Conservation (phyloP, 1,140 invertebrate species). For the Drosophila bipectinata region DNA sequence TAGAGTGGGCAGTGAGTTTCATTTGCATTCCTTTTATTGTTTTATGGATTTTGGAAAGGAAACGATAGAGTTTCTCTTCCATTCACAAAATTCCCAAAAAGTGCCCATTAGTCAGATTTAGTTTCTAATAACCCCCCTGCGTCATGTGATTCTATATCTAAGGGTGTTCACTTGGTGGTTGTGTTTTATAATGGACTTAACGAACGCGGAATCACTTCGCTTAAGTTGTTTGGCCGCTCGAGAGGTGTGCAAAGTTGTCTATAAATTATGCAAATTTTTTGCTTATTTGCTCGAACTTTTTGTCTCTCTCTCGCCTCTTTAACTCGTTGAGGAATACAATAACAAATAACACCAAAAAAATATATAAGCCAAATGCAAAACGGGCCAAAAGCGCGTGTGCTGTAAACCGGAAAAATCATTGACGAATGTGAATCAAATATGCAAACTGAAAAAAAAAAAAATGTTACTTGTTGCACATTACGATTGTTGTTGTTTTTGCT, state of each 20-base stretch:
- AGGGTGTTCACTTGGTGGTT: constrained; percentile 1
- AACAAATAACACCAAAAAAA: background rate
- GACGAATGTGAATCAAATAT: constrained; percentile 56
- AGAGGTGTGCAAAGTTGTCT: constrained; percentile 51
- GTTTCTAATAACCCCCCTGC: constrained; percentile 9
- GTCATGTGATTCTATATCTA: constrained; percentile 22
- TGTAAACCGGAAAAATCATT: constrained; percentile 54
- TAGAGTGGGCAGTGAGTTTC: constrained; percentile 27
- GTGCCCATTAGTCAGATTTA: constrained; percentile 20
- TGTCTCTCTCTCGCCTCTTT: constrained; percentile 19
- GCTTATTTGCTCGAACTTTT: constrained; percentile 16
- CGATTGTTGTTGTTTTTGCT: constrained; percentile 31
- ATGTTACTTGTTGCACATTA: constrained; percentile 45
- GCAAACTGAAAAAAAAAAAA: constrained; percentile 23
- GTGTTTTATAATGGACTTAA: constrained; percentile 24
- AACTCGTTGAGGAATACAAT: constrained; percentile 32
- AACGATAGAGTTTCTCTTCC: constrained; percentile 32
- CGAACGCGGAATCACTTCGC: constrained; percentile 43
- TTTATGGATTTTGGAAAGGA: constrained; percentile 39
- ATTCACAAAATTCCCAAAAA: constrained; percentile 34
- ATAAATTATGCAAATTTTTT: constrained; percentile 54
- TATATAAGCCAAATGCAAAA: constrained; percentile 18
- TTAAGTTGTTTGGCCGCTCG: constrained; percentile 32
- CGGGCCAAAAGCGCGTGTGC: constrained; percentile 54
- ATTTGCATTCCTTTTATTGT: constrained; percentile 43